Conservation (phyloP, 1,140 invertebrate genomes). For the Condylostylus longicornis region DNA sequence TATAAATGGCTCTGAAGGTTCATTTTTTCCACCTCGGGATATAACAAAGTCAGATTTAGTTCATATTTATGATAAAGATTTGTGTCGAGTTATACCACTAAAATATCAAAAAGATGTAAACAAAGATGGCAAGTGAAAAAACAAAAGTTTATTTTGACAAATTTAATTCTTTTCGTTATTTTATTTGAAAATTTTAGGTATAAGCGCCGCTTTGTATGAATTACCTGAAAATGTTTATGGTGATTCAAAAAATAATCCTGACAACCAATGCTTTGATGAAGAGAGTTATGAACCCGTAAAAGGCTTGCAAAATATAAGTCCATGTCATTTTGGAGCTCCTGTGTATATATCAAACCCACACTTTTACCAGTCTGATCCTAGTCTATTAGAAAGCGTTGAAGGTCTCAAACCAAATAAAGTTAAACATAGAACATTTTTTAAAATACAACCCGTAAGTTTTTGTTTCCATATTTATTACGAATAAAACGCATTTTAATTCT, state of each 20-base stretch:
- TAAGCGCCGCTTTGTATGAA: slow-evolving; percentile 53
- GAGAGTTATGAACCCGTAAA: slow-evolving; percentile 49
- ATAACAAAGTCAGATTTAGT: slow-evolving; percentile 56
- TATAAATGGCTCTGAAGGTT: slow-evolving; percentile 71
- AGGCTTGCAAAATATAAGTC: slow-evolving; percentile 71
- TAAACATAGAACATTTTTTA: slow-evolving; percentile 63
- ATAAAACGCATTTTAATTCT: neutral
- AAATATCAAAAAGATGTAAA: slow-evolving; percentile 47
- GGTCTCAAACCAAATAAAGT: slow-evolving; percentile 56
- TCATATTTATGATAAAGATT: slow-evolving; percentile 69
- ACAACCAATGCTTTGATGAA: slow-evolving; percentile 70
- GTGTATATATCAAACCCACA: slow-evolving; percentile 78
- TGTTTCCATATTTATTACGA: neutral
- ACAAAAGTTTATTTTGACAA: neutral
- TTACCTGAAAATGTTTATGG: slow-evolving; percentile 55
- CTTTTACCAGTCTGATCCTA: slow-evolving; percentile 67
- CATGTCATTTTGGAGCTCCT: slow-evolving; percentile 74
- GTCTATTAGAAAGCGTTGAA: slow-evolving; percentile 50
- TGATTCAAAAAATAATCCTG: slow-evolving; percentile 43
- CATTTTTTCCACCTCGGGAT: slow-evolving; percentile 62
- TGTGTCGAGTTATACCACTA: slow-evolving; percentile 64
- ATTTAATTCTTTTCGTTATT: neutral
- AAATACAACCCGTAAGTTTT: slow-evolving; percentile 67
- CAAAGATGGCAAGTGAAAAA: slow-evolving; percentile 41
- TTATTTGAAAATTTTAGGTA: slow-evolving; percentile 33